Evolutionary conservation across 2,888 invertebrate genomes (phyloP), one percentile per base, ranked within the genome.

Genomic region (Aspidapion aeneum): DNA sequence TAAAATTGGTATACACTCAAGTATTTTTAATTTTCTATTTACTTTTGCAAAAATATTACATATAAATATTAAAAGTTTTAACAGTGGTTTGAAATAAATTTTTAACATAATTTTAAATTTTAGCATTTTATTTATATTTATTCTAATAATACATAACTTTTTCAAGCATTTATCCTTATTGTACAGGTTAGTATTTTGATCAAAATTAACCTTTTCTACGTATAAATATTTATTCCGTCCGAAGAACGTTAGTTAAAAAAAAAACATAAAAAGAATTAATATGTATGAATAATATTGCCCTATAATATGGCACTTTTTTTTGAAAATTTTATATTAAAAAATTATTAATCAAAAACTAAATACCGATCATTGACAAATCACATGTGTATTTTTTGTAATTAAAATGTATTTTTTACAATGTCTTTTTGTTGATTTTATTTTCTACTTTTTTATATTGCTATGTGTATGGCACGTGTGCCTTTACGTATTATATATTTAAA

Each of bases 391-490:
- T n/a, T n/a, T n/a, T n/a, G n/a, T n/a, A n/a, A 9, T 48, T 12
- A 12, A 48, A 9, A 48, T 48, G 9, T 48, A 48, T 12, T 9
- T 18, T 52, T 52, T 52, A 52, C n/a, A 18, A 17, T 17, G 18
- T 52, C 16, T 17, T 52, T 3, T 17, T 17, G n/a, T 65, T 69
- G 68, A 67, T 68, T 73, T 72, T 72, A 73, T 75, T 68, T 70
- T 67, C 66, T 60, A 65, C 68, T 68, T 68, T 61, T 66, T 63
- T 65, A 63, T 64, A 62, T 66, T 68, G 70, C 70, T 70, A 71
- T 68, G 69, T 72, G 72, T 71, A 69, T 74, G 73, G 69, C 71
- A 74, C 72, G 74, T n/a, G n/a, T 75, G 75, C 74, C 75, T 74
- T 74, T 71, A 74, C 68, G 71, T 68, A 68, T 70, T 69, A 70